Evolutionary conservation across 2,888 invertebrate genomes (phyloP), one percentile per base, ranked within the genome.

Genomic region (Entomobrya multifasciata): DNA sequence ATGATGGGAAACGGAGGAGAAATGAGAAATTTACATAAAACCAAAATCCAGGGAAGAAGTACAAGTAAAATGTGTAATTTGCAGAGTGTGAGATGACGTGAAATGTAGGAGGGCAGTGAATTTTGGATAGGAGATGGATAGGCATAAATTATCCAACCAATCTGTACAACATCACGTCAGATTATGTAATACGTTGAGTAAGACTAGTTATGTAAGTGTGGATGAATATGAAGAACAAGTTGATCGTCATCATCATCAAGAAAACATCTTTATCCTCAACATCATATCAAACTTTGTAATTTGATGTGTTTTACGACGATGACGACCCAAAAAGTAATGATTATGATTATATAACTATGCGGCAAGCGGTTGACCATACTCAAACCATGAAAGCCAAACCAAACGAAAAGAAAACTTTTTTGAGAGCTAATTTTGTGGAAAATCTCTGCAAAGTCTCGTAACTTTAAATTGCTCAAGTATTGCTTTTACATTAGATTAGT

Each of bases 271-370:
- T 41, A 74, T 41, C 20, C 52, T 67, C 67, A 36, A 41, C 44
- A 41, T 36, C 41, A 17, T n/a, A 67, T 67, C 67, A 67, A 67
- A 67, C 67, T 67, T 67, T 67, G 74, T 74, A 52, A 74, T 74
- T 60, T 60, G 15, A 30, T 60, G 60, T 60, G 20, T 52, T 76
- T 57, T n/a, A 47, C 52, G 57, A 27, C 17, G 27, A 25, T 52
- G n/a, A 74, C 22, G 36, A 41, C n/a, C n/a, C n/a, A n/a, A 36
- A 8, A 11, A 17, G 22, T 55, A 22, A 15, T 55, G 55, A 55
- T 55, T 11, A 55, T 55, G 22, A 57, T 11, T 57, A 57, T 36
- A 36, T 36, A 8, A 8, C 8, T 36, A 36, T 36, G 36, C 36
- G 36, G 36, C 36, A 52, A 8, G 52, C 4, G 52, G n/a, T 17